A percentile compares a stretch with the other conserved stretches of the same genome.
Conservation (phyloP, 2,888 invertebrate species). For the Nasonia oneida region DNA sequence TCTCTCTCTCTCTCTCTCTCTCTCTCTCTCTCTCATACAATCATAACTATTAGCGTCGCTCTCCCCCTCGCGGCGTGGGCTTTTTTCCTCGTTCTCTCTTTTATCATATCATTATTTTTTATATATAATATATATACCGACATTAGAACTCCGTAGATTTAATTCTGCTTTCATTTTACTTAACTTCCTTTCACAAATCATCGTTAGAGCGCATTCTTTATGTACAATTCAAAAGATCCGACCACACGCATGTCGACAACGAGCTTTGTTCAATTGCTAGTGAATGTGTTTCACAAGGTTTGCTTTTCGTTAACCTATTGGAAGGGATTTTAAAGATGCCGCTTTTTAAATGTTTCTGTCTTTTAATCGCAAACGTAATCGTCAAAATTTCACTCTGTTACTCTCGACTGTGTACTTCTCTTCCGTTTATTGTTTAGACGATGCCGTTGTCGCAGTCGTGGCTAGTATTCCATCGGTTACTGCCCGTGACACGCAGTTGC, state of each 20-base stretch:
- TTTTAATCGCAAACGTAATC: slow-evolving; percentile 28
- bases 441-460: slow-evolving; percentile 4
- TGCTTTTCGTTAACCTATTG: slow-evolving; percentile 50
- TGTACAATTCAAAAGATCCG: slow-evolving; percentile 63
- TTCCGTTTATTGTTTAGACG: slow-evolving; percentile 4
- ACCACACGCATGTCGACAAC: slow-evolving; percentile 59
- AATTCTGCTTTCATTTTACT: slow-evolving; percentile 46
- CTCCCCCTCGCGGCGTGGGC: slow-evolving; percentile 46
- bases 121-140: slow-evolving; percentile 59
- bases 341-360: slow-evolving; percentile 50
- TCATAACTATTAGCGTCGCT: slow-evolving; percentile 50
- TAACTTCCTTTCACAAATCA: slow-evolving; percentile 51
- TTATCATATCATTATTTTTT: slow-evolving; percentile 42
- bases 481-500: background rate
- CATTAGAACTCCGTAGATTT: slow-evolving; percentile 50
- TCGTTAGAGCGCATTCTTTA: slow-evolving; percentile 60
- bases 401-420: background rate
- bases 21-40: slow-evolving; percentile 41
- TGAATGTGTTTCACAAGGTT: slow-evolving; percentile 53
- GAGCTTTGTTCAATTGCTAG: slow-evolving; percentile 57
- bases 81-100: slow-evolving; percentile 53
- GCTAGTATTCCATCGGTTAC: background rate
- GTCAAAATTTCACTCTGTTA: slow-evolving; percentile 36
- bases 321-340: slow-evolving; percentile 60
- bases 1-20: slow-evolving; percentile 12